Base-by-base conservation (phyloP, 2,888 invertebrate genomes). In the Catocala fraxini region DNA sequence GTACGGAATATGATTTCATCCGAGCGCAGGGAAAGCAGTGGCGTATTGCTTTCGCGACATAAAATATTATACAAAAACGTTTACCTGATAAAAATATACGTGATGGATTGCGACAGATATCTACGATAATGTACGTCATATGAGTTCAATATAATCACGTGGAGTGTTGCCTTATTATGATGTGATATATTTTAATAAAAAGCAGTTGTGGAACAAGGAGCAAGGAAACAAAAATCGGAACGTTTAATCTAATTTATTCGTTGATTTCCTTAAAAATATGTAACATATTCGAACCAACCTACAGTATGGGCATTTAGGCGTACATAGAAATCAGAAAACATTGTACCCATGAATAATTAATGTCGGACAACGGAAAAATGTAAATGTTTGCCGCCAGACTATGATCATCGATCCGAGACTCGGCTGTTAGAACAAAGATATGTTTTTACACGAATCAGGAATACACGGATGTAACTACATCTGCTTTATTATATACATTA, bases 1-100 rank as follows among this genome's bases (percentile, higher is more conserved):
- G n/a, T 53, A 75, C 77, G 78, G 84, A 85, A 86, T 88, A 87
- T 87, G 86, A 89, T 90, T 89, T 88, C 81, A 87, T 87, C 80
- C 74, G 75, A 81, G 71, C 73, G 80, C 68, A 77, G 86, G 84
- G 89, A 90, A 89, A 89, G 87, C 86, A 79, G 80, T 79, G 80
- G 75, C 70, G 68, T 83, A 82, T 83, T 82, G 80, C 83, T 83
- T 79, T 82, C 77, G 76, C 71, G 78, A 75, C 70, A 69, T 57
- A 60, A 71, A 70, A 68, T 75, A 68, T 69, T 70, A 53, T 59
- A 63, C 52, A 60, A 70, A 69, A 66, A 65, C 54, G 67, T 56
- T 62, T 64, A 68, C 64, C 63, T 71, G 63, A 68, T 64, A 60
- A 69, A 73, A 35, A 65, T 53, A 56, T 63, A 52, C 46, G 34